These are phyloP conservation scores for Agrypnia vestita DNA, from an alignment of 1,140 invertebrate genomes.

Conservation along the genomic window DNA sequence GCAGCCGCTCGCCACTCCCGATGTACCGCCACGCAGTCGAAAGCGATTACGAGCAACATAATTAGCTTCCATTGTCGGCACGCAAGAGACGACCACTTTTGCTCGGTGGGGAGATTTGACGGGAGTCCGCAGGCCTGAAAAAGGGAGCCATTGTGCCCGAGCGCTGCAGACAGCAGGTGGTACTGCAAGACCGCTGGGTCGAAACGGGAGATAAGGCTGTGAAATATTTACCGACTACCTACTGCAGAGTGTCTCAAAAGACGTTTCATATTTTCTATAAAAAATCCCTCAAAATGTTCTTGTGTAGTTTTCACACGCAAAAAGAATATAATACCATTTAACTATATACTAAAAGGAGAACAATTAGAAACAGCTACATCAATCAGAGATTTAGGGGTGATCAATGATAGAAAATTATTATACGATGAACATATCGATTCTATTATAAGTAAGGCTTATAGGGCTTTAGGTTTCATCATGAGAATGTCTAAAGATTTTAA, in stretches of 20 bases:
- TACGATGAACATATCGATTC: too few relatives aligned
- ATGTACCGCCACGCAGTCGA: not conserved
- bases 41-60: not conserved
- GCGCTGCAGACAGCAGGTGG: slow-evolving; percentile 2
- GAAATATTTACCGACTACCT: not conserved
- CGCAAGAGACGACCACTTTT: not conserved
- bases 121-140: not conserved
- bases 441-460: too few relatives aligned
- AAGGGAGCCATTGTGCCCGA: slow-evolving; percentile 6
- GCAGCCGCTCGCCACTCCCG: not conserved
- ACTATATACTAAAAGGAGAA: too few relatives aligned
- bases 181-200: not conserved
- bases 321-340: too few relatives aligned
- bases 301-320: too few relatives aligned
- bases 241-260: not conserved
- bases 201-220: slow-evolving; percentile 2
- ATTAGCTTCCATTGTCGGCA: not conserved
- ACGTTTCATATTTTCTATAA: not conserved
- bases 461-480: too few relatives aligned
- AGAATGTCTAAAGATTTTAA: too few relatives aligned
- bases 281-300: too few relatives aligned
- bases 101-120: not conserved
- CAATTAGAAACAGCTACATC: too few relatives aligned
- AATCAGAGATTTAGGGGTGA: too few relatives aligned
- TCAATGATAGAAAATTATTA: too few relatives aligned